phyloP scores from a whole-genome alignment of 2,888 invertebrate genomes.

The Caenorhabditis macrosperma region DNA sequence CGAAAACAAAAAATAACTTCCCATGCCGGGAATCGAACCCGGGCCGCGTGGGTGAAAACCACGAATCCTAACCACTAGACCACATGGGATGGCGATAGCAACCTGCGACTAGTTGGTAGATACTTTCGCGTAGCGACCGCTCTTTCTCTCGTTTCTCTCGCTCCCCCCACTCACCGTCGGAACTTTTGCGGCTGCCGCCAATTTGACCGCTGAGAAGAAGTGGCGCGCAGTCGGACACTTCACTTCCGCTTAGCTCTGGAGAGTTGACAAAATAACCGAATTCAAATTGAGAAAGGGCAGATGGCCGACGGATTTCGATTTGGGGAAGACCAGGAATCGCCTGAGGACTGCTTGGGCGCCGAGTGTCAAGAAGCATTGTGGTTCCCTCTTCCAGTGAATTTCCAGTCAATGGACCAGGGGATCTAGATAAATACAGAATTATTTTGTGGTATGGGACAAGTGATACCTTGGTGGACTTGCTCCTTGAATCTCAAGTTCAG shows the following conservation, averaged over 20 bases:
- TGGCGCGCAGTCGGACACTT: slow-evolving; percentile 78
- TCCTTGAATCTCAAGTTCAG: slow-evolving; percentile 78
- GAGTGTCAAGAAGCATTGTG: slow-evolving; percentile 61
- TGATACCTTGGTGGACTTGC: slow-evolving; percentile 78
- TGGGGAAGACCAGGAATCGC: slow-evolving; percentile 79
- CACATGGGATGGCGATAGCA: slow-evolving; percentile 61
- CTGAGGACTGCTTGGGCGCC: slow-evolving; percentile 77
- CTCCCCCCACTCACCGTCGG: slow-evolving; percentile 63
- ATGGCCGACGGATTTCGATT: slow-evolving; percentile 79
- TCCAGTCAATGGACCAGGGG: slow-evolving; percentile 65
- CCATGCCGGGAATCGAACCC: slow-evolving; percentile 76
- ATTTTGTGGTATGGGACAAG: too few relatives aligned
- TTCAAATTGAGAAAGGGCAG: slow-evolving; percentile 79
- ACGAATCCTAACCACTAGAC: slow-evolving; percentile 74
- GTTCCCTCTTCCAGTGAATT: slow-evolving; percentile 64
- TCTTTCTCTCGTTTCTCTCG: neutral
- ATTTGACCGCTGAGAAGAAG: slow-evolving; percentile 68
- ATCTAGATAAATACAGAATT: too few relatives aligned
- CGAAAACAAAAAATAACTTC: slow-evolving; percentile 50
- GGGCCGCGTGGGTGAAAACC: slow-evolving; percentile 76
- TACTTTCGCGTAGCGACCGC: neutral
- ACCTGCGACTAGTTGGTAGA: neutral
- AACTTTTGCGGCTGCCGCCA: slow-evolving; percentile 66
- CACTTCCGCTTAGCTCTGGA: slow-evolving; percentile 73
- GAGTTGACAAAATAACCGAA: slow-evolving; percentile 80